Conservation (phyloP, 1,140 invertebrate species). For the Campoletis sonorensis region DNA sequence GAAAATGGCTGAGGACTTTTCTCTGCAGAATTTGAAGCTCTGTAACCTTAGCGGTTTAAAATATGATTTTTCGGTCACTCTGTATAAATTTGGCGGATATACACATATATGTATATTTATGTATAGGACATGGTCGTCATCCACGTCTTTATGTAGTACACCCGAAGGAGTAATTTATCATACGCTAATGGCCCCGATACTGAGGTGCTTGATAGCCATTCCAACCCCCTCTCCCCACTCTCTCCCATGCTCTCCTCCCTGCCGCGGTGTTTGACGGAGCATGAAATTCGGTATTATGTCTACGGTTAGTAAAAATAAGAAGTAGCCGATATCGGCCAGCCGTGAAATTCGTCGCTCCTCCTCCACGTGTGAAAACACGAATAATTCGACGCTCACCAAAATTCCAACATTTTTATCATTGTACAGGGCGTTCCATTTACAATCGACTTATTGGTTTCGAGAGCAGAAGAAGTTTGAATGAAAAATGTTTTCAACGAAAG, state of each 20-base stretch:
- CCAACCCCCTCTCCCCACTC: neutral
- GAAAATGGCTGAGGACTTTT: neutral
- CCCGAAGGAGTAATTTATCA: conserved; percentile 41
- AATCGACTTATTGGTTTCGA: no score
- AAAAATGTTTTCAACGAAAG: no score
- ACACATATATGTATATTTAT: neutral
- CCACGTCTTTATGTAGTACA: conserved; percentile 24
- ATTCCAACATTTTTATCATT: no score
- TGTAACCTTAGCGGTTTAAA: no score
- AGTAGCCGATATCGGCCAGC: conserved; percentile 46
- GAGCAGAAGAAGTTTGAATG: no score
- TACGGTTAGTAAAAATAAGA: conserved; percentile 34
- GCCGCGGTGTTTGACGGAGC: conserved; percentile 53
- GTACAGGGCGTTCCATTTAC: no score
- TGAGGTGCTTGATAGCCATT: conserved; percentile 45
- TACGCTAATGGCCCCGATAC: conserved; percentile 60
- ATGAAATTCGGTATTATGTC: conserved; percentile 59
- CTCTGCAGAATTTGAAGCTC: neutral
- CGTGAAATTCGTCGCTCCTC: conserved; percentile 62
- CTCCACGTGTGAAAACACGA: conserved; percentile 47
- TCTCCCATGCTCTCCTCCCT: neutral
- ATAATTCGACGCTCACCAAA: neutral
- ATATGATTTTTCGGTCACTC: no score
- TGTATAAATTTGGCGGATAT: neutral
- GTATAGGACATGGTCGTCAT: no score